A percentile compares a stretch with the other conserved stretches of the same genome.
Conservation (phyloP, 2,113 vertebrate genomes). For the Xenotilapia flavipinnis region DNA sequence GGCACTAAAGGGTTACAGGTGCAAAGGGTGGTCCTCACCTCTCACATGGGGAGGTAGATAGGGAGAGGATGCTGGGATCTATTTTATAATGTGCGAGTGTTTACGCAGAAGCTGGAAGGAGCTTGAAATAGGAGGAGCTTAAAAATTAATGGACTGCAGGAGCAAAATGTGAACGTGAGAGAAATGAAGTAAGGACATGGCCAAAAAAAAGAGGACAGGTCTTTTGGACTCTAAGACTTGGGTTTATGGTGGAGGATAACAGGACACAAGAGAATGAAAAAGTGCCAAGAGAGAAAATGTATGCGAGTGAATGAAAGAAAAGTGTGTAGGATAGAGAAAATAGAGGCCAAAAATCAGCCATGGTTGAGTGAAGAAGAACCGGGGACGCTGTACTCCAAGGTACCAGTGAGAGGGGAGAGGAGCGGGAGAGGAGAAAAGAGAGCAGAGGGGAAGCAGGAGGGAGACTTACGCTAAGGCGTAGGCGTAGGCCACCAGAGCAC, state of each 20-base stretch:
- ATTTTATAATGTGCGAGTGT: neutral
- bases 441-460: constrained; percentile 23
- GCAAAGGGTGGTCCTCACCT: constrained; percentile 70
- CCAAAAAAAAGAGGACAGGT: neutral
- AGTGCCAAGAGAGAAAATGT: neutral
- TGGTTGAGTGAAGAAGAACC: neutral
- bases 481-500: constrained; percentile 93
- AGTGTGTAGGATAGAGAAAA: neutral
- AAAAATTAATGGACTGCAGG: constrained; percentile 1
- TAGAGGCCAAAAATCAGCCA: neutral
- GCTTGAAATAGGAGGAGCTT: neutral
- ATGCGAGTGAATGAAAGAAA: neutral
- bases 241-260: neutral
- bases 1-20: constrained; percentile 77
- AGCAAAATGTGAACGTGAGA: neutral
- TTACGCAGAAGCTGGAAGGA: neutral
- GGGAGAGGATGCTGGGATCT: constrained; percentile 9
- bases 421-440: neutral
- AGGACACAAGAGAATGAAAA: neutral
- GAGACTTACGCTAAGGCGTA: constrained; percentile 95
- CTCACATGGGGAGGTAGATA: constrained; percentile 38
- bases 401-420: constrained; percentile 21
- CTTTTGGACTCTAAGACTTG: neutral
- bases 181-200: neutral
- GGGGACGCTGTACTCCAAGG: constrained; percentile 20